These are phyloP conservation scores for Axis porcinus DNA, from an alignment of 2,113 vertebrate genomes.

Conservation along the genomic window DNA sequence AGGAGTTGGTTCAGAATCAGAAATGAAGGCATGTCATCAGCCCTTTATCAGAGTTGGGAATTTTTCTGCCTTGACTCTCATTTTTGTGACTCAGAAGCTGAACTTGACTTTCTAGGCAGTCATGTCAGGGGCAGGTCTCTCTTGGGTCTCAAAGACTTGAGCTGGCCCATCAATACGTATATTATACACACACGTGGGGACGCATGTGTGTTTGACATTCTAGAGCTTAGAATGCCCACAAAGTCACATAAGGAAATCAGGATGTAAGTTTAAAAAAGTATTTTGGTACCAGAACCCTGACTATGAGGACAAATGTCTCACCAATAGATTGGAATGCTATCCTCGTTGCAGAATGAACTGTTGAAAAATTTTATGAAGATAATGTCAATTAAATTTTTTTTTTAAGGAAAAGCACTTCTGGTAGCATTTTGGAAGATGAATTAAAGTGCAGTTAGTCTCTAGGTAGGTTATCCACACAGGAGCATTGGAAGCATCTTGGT, in stretches of 20 bases:
- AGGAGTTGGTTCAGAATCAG: neutral
- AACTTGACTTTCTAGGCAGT: neutral
- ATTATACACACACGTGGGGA: rapidly evolving
- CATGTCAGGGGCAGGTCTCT: neutral
- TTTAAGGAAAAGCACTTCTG: neutral
- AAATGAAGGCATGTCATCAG: neutral
- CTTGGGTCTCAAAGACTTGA: neutral
- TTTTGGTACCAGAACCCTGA: neutral
- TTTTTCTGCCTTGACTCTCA: neutral
- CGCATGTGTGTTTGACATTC: neutral
- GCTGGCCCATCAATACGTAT: neutral
- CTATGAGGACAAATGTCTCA: neutral
- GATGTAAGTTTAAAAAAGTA: neutral
- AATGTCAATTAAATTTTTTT: neutral
- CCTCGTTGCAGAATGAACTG: neutral
- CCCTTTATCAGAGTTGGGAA: neutral
- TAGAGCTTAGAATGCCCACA: neutral
- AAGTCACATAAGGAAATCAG: neutral
- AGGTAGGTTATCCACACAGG: no score
- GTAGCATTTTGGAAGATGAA: neutral
- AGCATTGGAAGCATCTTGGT: neutral
- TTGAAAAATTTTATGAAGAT: neutral
- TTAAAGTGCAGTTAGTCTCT: neutral
- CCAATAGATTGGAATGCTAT: neutral
- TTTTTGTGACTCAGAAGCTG: neutral